These are phyloP conservation scores for Zaprionus capensis DNA, from an alignment of 1,140 invertebrate species.

Conservation along the genomic window DNA sequence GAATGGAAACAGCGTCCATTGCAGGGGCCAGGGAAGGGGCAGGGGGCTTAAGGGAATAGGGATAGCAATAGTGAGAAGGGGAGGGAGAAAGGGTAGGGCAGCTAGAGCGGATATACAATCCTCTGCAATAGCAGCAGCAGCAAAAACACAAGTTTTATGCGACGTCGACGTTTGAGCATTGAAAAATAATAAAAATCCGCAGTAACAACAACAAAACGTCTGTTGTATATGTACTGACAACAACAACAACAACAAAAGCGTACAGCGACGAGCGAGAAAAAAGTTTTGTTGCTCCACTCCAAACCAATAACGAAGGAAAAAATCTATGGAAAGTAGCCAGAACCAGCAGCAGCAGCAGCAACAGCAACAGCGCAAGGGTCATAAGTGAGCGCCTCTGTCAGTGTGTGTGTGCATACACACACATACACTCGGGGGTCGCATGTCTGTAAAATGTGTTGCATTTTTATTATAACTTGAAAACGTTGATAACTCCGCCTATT, in stretches of 20 bases:
- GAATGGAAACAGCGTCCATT: constrained; percentile 58
- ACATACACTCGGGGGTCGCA: constrained; percentile 33
- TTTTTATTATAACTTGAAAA: constrained; percentile 84
- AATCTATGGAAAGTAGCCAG: constrained; percentile 81
- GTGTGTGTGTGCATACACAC: constrained; percentile 41
- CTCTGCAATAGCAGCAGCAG: constrained; percentile 49
- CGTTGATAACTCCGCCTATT: constrained; percentile 84
- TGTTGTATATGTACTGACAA: constrained; percentile 61
- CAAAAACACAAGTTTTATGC: constrained; percentile 81
- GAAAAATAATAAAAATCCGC: constrained; percentile 77
- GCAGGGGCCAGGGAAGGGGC: constrained; percentile 7
- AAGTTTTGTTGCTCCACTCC: constrained; percentile 67
- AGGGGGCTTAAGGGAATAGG: not conserved
- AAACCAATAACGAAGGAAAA: constrained; percentile 82
- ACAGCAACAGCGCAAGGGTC: constrained; percentile 49
- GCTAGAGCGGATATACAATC: constrained; percentile 22
- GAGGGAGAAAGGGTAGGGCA: not conserved
- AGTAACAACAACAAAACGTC: constrained; percentile 33
- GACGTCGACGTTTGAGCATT: constrained; percentile 80
- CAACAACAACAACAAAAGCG: constrained; percentile 8
- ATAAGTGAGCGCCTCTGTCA: constrained; percentile 46
- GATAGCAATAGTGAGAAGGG: not conserved
- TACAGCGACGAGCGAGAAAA: constrained; percentile 26
- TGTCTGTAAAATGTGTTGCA: constrained; percentile 82
- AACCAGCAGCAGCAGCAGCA: constrained; percentile 25